Evolutionary conservation across 1,140 invertebrate genomes (phyloP).

Genomic region (Helicorthomorpha holstii): DNA sequence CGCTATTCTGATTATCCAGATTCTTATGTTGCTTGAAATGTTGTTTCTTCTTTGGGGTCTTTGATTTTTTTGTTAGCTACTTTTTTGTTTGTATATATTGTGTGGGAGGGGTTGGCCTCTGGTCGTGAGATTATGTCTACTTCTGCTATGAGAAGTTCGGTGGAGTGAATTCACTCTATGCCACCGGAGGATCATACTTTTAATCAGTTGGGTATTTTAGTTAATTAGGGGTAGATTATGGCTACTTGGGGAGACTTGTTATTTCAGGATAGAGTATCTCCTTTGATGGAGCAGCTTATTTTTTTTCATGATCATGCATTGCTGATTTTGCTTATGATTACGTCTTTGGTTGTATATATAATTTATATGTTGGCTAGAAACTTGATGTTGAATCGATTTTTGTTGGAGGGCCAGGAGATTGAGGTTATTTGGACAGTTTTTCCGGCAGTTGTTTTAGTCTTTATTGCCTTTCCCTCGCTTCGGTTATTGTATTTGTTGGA

Average conservation of each 20-base stretch:
- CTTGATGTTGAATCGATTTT: slow-evolving; percentile 23
- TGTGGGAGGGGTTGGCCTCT: slow-evolving; percentile 24
- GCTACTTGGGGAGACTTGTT: slow-evolving; percentile 30
- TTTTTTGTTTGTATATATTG: slow-evolving; percentile 36
- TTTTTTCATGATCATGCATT: slow-evolving; percentile 39
- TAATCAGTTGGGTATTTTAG: slow-evolving; percentile 34
- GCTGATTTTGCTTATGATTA: slow-evolving; percentile 30
- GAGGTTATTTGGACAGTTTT: slow-evolving; percentile 44
- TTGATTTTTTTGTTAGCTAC: slow-evolving; percentile 34
- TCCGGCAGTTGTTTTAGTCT: slow-evolving; percentile 38
- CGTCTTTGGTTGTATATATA: slow-evolving; percentile 20
- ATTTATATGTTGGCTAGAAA: slow-evolving; percentile 28
- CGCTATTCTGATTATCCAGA: slow-evolving; percentile 53
- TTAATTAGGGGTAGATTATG: slow-evolving; percentile 31
- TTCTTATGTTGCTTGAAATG: slow-evolving; percentile 41
- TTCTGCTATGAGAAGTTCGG: slow-evolving; percentile 25
- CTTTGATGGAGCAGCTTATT: slow-evolving; percentile 38
- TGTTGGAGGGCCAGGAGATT: slow-evolving; percentile 33
- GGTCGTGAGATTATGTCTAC: slow-evolving; percentile 21
- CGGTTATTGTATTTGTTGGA: slow-evolving; percentile 40
- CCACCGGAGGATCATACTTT: slow-evolving; percentile 36
- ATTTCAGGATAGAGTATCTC: slow-evolving; percentile 35
- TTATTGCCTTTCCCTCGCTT: slow-evolving; percentile 40
- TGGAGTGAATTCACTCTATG: slow-evolving; percentile 37
- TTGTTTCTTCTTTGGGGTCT: slow-evolving; percentile 41